Base-by-base conservation (phyloP, 2,888 invertebrate species). In the Zeuzera pyrina region DNA sequence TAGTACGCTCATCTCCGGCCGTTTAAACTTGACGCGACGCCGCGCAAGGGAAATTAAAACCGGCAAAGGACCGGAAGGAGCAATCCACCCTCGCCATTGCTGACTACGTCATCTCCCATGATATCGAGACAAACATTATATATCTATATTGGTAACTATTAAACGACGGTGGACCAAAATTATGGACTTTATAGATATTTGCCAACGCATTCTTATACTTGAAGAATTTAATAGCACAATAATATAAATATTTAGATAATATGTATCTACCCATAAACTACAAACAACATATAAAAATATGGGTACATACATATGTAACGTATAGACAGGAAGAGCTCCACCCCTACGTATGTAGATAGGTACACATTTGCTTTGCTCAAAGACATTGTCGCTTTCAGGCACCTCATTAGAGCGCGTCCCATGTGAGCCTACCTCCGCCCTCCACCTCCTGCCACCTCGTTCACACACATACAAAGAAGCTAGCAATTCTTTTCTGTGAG, bases 321-420 rank as follows among this genome's bases (percentile, higher is more conserved):
- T 25, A 14, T 8, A 56, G 48, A 55, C 56, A 60, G 64, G 61
- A 61, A 61, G 59, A 61, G 60, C 64, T 59, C 73, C 77, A 59
- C 69, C 77, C 72, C 62, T 36, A 42, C 49, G 52, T 74, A 68
- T 68, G 68, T 81, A 79, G 73, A 55, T 60, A 59, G 56, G 69
- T 76, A 78, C 77, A 78, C 77, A 71, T 79, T 79, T 78, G 79
- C 76, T 78, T 76, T 73, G 71, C 76, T 78, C 77, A 79, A 78
- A 79, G 81, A 81, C 81, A 83, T 81, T 83, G 81, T 81, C 81
- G 79, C 81, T 81, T 81, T 81, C 79, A 81, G 81, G 79, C 81
- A 83, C 81, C 79, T 83, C 81, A 83, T 83, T 83, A 83, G 79
- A 79, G 81, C 70, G 74, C 74, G 79, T 79, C 79, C 78, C 79